Percentiles rank a stretch among this genome's conserved stretches.
Conservation (phyloP, 2,113 vertebrate species). For the Actinemys pallida region DNA sequence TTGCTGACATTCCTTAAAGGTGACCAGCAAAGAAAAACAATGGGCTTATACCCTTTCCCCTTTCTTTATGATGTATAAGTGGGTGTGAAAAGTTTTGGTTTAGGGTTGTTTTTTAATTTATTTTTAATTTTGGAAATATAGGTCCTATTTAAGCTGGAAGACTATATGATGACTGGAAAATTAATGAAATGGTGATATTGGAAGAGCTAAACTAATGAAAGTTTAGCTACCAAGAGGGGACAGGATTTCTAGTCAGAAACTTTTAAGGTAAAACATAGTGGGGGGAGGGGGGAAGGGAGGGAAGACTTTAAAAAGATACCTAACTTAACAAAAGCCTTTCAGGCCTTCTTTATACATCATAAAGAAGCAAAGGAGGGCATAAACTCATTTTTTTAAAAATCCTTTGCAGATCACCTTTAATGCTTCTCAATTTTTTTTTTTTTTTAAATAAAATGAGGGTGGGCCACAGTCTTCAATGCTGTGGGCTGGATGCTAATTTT, state of each 20-base stretch:
- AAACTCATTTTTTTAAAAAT: neutral
- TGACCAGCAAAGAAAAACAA: neutral
- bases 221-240: neutral
- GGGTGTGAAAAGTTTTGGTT: neutral
- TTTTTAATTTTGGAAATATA: neutral
- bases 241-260: neutral
- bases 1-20: neutral
- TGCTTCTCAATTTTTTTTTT: too few species aligned
- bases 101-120: neutral
- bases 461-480: too few species aligned
- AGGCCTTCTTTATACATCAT: neutral
- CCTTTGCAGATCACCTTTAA: too few species aligned
- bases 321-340: neutral
- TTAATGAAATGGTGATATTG: neutral
- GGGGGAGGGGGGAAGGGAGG: rapidly evolving
- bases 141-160: neutral
- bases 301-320: neutral
- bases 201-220: neutral
- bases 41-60: neutral
- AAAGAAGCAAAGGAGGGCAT: neutral
- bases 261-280: neutral
- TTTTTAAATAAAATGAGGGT: too few species aligned
- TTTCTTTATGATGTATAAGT: too few species aligned
- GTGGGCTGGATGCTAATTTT: neutral
- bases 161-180: neutral